Percentiles rank a stretch among this genome's conserved stretches.
phyloP scores from a whole-genome alignment of 2,888 invertebrate genomes.

The Tiliacea citrago region DNA sequence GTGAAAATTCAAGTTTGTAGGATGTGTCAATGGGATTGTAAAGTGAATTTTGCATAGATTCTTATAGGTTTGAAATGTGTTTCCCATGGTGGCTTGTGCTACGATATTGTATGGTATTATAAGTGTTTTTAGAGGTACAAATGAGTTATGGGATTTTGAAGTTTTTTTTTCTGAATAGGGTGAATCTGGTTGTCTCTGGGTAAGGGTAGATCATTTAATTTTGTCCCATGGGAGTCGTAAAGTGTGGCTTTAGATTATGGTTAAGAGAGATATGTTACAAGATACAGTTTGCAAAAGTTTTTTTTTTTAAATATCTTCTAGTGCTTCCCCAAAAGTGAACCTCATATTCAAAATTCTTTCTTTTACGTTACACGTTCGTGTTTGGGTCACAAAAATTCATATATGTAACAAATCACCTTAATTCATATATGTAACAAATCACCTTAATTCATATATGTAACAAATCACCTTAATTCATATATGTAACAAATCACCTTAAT shows the following conservation, averaged over 20 bases:
- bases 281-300: too few species aligned
- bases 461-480: too few species aligned
- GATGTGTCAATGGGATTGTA: constrained; percentile 37
- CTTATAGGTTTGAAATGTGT: constrained; percentile 56
- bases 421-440: too few species aligned
- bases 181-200: not conserved
- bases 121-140: constrained; percentile 55
- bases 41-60: constrained; percentile 61
- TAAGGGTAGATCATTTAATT: constrained; percentile 13
- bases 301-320: too few species aligned
- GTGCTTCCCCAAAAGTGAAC: too few species aligned
- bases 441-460: too few species aligned
- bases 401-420: too few species aligned
- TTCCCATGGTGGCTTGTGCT: constrained; percentile 54
- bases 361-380: too few species aligned
- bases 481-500: too few species aligned
- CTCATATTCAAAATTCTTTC: too few species aligned
- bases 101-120: constrained; percentile 50
- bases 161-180: constrained; percentile 12
- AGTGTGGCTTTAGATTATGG: not conserved
- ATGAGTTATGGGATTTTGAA: constrained; percentile 42
- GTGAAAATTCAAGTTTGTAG: not conserved
- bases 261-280: too few species aligned
- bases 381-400: too few species aligned
- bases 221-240: constrained; percentile 13